Evolutionary conservation across 2,888 invertebrate genomes (phyloP), one percentile per base, ranked within the genome.

Genomic region (Parapristionchus giblindavisi): DNA sequence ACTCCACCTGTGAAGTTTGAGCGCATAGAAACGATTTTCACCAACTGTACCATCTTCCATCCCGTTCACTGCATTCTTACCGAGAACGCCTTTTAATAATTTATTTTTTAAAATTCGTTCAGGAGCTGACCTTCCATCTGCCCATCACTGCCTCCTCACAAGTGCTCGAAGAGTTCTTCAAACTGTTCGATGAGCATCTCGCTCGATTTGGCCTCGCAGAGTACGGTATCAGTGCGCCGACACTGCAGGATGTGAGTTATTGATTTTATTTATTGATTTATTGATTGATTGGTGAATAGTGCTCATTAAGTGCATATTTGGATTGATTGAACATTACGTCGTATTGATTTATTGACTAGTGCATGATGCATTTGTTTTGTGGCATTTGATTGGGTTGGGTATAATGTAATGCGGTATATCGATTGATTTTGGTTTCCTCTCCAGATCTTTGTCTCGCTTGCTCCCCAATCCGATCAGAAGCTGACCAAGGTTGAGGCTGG

Each of bases 181-280:
- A 63, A 5, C 52, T 72, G 36, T 75, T 86, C 29, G 86, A 86
- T 54, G 70, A 63, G n/a, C 65, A 75, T 34, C 52, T 83, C 70
- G 61, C 61, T 4, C 70, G 70, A 2, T 74, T 79, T 34, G 77
- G 77, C 3, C 66, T 84, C 17, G 79, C 77, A n/a, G 79, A 80
- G 21, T 86, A 84, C 77, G 86, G 86, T 32, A 79, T 86, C 24
- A 80, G 82, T 17, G 86, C 85, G 0, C 85, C 86, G 2, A 81
- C 83, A 4, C 79, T 86, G 24, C 84, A 86, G 61, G 84, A 85
- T 78, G 84, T 85, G 29, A 51, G 73, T 40, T 38, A n/a, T n/a
- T n/a, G n/a, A n/a, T n/a, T n/a, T n/a, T n/a, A n/a, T n/a, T n/a
- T n/a, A n/a, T n/a, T n/a, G n/a, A n/a, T n/a, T n/a, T n/a, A n/a